Conservation (phyloP, 2,113 vertebrate genomes). For the Lycaon pictus region DNA sequence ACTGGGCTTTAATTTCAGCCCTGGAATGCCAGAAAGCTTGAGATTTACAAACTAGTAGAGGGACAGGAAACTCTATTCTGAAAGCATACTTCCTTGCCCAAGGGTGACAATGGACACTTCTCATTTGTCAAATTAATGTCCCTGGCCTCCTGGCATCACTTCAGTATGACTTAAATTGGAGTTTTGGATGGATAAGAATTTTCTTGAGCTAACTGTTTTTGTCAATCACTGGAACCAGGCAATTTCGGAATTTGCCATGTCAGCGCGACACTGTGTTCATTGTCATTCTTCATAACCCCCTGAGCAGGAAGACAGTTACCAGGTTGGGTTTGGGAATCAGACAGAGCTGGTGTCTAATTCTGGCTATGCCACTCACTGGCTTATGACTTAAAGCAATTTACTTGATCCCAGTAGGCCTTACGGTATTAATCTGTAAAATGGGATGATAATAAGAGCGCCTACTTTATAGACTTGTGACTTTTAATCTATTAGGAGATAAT, state of each 20-base stretch:
- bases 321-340: background rate
- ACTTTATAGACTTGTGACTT: background rate
- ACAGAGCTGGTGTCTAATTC: background rate
- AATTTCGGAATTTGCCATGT: conserved; percentile 64
- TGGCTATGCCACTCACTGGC: background rate
- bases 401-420: background rate
- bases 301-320: conserved; percentile 1
- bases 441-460: background rate
- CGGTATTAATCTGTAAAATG: conserved; percentile 51
- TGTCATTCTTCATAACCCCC: conserved; percentile 48
- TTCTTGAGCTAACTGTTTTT: conserved; percentile 63
- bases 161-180: conserved; percentile 56
- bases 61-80: conserved; percentile 41
- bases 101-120: conserved; percentile 44
- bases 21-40: conserved; percentile 27
- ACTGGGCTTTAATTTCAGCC: background rate
- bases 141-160: background rate
- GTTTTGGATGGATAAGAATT: conserved; percentile 63
- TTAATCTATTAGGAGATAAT: background rate
- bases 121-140: conserved; percentile 75
- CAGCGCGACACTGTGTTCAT: conserved; percentile 32
- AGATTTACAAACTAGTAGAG: conserved; percentile 56
- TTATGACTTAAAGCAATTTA: conserved; percentile 38
- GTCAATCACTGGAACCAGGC: conserved; percentile 68
- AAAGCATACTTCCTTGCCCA: conserved; percentile 46